Evolutionary conservation across 1,140 invertebrate genomes (phyloP), one percentile per base, ranked within the genome.

Genomic region (Heliconius nattereri): DNA sequence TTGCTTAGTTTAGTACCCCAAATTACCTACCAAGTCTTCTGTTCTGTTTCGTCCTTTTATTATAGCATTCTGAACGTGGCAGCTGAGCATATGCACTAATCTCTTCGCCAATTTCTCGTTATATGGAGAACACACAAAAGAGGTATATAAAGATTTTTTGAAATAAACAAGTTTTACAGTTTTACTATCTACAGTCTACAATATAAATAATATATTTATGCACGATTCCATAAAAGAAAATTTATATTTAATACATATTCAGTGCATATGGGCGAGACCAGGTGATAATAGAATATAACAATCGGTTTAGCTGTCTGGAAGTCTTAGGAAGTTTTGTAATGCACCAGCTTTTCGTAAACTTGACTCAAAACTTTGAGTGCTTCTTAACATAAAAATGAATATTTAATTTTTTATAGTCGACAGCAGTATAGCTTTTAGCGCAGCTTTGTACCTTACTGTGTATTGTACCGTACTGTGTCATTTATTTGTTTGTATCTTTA

Each of bases 311-410:
- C 76, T 77, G 79, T 78, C 80, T 74, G 52, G 71, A 29, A 78
- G 76, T 49, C 80, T 77, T 81, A 73, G 40, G 75, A 83, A 83
- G 77, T 83, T 83, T 81, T 83, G 82, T 83, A 81, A 83, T 83
- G 80, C 82, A 83, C 57, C 72, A 75, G 66, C 79, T 75, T 81
- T 81, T 83, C 72, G 76, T 77, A 80, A 80, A 80, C 78, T 83
- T 80, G 77, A 76, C 74, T 83, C 71, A 76, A 73, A 79, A 84
- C 78, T 84, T 84, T 76, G 80, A 84, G 83, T 81, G 83, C 83
- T 84, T 80, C 80, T 80, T 77, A 78, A 78, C 80, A 81, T 84
- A 79, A 81, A 78, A 81, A 81, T 84, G 80, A 84, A 84, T 84
- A 81, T 84, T 81, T 81, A 78, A 81, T 81, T 78, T 76, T 79